A percentile compares a stretch with the other conserved stretches of the same genome.
phyloP scores from a whole-genome alignment of 2,888 invertebrate genomes.

The Limenitis camilla region DNA sequence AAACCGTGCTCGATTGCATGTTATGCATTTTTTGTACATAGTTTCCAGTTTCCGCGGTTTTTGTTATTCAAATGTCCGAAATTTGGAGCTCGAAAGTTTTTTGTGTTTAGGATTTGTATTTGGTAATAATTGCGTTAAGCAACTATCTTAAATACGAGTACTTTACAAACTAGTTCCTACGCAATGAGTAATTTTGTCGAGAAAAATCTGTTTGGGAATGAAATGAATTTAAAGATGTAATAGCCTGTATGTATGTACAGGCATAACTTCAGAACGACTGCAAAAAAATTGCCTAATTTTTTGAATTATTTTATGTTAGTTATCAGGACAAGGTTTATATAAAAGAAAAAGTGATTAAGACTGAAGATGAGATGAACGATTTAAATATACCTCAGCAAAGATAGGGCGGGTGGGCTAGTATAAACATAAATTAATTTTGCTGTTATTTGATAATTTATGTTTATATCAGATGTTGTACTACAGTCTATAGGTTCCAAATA shows the following conservation, averaged over 20 bases:
- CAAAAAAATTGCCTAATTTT: no score
- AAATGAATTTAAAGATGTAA: no score
- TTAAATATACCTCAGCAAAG: no score
- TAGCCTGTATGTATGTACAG: no score
- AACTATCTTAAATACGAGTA: constrained; percentile 10
- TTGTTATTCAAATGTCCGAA: constrained; percentile 3
- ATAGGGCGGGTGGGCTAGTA: no score
- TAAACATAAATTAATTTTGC: no score
- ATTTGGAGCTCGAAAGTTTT: constrained; percentile 1
- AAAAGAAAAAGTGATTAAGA: no score
- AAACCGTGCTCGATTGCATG: constrained; percentile 14
- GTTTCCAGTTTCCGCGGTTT: constrained; percentile 7
- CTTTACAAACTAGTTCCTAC: constrained; percentile 11
- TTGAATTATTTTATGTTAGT: no score
- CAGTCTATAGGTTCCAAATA: neutral
- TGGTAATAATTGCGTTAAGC: constrained; percentile 3
- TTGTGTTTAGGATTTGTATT: constrained; percentile 9
- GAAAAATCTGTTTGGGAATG: neutral
- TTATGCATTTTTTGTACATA: neutral
- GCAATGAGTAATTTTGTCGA: constrained; percentile 3
- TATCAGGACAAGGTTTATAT: no score
- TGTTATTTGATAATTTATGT: no score
- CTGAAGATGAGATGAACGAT: no score
- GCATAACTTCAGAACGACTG: no score
- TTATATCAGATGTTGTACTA: neutral